phyloP scores from a whole-genome alignment of 2,888 invertebrate genomes.

The Schrankia costaestrigalis region DNA sequence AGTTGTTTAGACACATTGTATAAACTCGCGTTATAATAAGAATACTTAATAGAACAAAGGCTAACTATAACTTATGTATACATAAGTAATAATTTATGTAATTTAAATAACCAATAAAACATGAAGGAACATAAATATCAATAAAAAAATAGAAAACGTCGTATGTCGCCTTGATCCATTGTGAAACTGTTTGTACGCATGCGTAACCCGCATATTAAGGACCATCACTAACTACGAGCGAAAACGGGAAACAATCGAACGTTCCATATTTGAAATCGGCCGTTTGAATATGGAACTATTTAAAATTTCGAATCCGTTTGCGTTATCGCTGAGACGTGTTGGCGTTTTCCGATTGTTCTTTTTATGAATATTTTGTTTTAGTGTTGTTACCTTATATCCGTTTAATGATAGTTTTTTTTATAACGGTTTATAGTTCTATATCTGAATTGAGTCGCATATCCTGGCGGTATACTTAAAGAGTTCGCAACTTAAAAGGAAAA shows the following conservation, averaged over 20 bases:
- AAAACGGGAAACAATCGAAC: slow-evolving; percentile 78
- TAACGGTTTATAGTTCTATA: slow-evolving; percentile 31
- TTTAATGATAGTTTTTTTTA: slow-evolving; percentile 32
- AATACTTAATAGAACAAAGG: too few relatives aligned
- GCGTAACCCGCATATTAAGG: slow-evolving; percentile 78
- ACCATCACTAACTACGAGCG: slow-evolving; percentile 66
- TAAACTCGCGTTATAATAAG: too few relatives aligned
- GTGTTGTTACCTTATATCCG: slow-evolving; percentile 43
- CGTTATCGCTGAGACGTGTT: slow-evolving; percentile 76
- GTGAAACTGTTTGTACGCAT: slow-evolving; percentile 71
- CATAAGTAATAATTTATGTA: background rate
- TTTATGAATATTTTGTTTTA: slow-evolving; percentile 35
- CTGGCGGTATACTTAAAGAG: slow-evolving; percentile 26
- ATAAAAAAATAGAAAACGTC: slow-evolving; percentile 55
- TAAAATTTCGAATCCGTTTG: slow-evolving; percentile 80
- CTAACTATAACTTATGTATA: background rate
- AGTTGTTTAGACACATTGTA: too few relatives aligned
- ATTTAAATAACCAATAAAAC: slow-evolving; percentile 20
- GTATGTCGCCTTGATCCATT: slow-evolving; percentile 63
- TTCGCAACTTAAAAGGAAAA: too few relatives aligned
- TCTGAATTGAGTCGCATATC: slow-evolving; percentile 27
- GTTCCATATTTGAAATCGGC: slow-evolving; percentile 75
- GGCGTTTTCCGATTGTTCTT: slow-evolving; percentile 75
- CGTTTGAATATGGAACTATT: slow-evolving; percentile 77
- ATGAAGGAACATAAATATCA: slow-evolving; percentile 31